These are phyloP conservation scores for Poecilia picta DNA, from an alignment of 2,797 vertebrate genomes.

Conservation along the genomic window DNA sequence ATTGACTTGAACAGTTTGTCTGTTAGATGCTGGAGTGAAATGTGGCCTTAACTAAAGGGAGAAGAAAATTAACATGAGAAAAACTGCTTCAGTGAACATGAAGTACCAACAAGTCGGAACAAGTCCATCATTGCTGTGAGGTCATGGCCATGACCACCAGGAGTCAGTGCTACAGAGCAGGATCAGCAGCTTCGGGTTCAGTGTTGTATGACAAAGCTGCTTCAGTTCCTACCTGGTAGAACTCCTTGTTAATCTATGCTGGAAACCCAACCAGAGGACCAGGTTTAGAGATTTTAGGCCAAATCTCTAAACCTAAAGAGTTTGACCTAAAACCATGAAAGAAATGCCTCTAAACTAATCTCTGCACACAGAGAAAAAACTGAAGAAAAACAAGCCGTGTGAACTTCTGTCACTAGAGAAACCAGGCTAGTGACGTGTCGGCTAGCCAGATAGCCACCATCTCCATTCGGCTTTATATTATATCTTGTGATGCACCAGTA, in stretches of 20 bases:
- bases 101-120: not conserved
- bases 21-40: not conserved
- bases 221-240: not conserved
- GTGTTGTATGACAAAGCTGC: not conserved
- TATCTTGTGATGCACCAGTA: not conserved
- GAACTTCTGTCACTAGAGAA: not conserved
- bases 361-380: not conserved
- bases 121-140: not conserved
- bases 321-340: not conserved
- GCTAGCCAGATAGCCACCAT: not conserved
- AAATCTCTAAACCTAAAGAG: too few relatives aligned
- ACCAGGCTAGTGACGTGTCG: not conserved
- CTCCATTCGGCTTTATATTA: not conserved
- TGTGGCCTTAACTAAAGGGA: not conserved
- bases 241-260: not conserved
- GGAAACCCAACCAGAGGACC: not conserved
- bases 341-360: not conserved
- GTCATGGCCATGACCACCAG: not conserved
- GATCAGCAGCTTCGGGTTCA: not conserved
- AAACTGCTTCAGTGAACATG: not conserved
- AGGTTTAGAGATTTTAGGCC: not conserved
- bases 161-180: not conserved
- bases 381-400: not conserved
- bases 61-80: not conserved
- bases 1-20: not conserved